Percentiles rank a stretch among this genome's conserved stretches.
Evolutionary conservation across 2,888 invertebrate genomes (phyloP).

Genomic region (Caenorhabditis sp.): DNA sequence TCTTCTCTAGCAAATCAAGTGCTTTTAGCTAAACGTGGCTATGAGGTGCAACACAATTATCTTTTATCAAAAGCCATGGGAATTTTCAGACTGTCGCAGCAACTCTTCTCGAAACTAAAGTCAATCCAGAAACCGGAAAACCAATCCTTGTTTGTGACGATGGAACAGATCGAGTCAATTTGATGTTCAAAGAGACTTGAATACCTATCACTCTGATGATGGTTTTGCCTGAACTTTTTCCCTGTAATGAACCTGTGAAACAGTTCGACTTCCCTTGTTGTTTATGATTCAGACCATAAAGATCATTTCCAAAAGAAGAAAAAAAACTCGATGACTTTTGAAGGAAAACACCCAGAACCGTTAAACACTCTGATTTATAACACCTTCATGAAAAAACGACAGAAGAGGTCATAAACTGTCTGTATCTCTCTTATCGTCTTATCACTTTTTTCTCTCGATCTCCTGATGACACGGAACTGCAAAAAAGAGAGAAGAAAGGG

Average conservation of each 20-base stretch:
- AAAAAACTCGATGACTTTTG: slow-evolving; percentile 19
- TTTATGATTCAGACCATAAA: background rate
- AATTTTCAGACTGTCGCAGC: slow-evolving; percentile 46
- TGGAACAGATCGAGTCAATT: slow-evolving; percentile 56
- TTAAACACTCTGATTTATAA: slow-evolving; percentile 24
- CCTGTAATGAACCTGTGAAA: background rate
- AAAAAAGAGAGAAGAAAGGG: slow-evolving; percentile 14
- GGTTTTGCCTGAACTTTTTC: background rate
- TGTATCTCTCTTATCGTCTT: slow-evolving; percentile 18
- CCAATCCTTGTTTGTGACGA: slow-evolving; percentile 55
- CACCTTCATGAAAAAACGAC: slow-evolving; percentile 8
- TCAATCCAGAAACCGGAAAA: slow-evolving; percentile 42
- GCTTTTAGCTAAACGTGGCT: slow-evolving; percentile 42
- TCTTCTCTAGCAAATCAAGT: slow-evolving; percentile 59
- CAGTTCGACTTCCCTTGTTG: background rate
- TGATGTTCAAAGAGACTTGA: slow-evolving; percentile 58
- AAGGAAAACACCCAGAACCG: slow-evolving; percentile 22
- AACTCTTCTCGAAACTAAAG: slow-evolving; percentile 43
- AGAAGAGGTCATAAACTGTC: slow-evolving; percentile 33
- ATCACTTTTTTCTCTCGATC: slow-evolving; percentile 21
- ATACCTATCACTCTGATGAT: background rate
- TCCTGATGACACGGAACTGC: slow-evolving; percentile 40
- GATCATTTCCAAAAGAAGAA: background rate
- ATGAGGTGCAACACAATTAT: slow-evolving; percentile 12
- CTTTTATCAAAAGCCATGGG: background rate